phyloP scores from a whole-genome alignment of 2,888 invertebrate genomes.

The Sisyra terminalis region DNA sequence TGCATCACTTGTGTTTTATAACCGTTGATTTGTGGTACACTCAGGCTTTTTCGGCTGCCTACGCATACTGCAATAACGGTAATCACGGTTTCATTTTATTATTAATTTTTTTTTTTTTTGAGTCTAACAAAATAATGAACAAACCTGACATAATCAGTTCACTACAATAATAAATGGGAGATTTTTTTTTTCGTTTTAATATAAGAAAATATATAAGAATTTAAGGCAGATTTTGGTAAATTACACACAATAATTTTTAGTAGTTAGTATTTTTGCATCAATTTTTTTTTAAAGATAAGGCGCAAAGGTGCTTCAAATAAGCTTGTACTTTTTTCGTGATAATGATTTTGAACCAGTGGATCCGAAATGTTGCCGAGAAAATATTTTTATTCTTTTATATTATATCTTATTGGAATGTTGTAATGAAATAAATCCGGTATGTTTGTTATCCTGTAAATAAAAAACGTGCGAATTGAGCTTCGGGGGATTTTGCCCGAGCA shows the following conservation, averaged over 20 bases:
- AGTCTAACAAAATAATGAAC: slow-evolving; percentile 5
- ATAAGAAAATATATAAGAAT: slow-evolving; percentile 39
- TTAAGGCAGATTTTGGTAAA: slow-evolving; percentile 49
- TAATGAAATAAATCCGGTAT: slow-evolving; percentile 3
- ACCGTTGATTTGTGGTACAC: no score
- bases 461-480: slow-evolving; percentile 1
- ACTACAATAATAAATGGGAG: slow-evolving; percentile 31
- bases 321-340: slow-evolving; percentile 54
- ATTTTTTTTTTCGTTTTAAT: slow-evolving; percentile 28
- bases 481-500: neutral
- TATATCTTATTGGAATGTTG: slow-evolving; percentile 18
- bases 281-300: slow-evolving; percentile 44
- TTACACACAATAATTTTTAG: slow-evolving; percentile 31
- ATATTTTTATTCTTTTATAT: slow-evolving; percentile 14
- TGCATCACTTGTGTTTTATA: no score
- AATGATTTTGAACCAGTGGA: slow-evolving; percentile 35
- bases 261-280: slow-evolving; percentile 24
- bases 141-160: slow-evolving; percentile 14
- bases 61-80: neutral
- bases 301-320: slow-evolving; percentile 57
- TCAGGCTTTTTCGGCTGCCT: neutral
- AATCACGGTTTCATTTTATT: neutral
- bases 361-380: slow-evolving; percentile 32
- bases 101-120: neutral
- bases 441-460: slow-evolving; percentile 1